Base-by-base conservation (phyloP, 1,140 invertebrate genomes). In the Drosophila saltans region DNA sequence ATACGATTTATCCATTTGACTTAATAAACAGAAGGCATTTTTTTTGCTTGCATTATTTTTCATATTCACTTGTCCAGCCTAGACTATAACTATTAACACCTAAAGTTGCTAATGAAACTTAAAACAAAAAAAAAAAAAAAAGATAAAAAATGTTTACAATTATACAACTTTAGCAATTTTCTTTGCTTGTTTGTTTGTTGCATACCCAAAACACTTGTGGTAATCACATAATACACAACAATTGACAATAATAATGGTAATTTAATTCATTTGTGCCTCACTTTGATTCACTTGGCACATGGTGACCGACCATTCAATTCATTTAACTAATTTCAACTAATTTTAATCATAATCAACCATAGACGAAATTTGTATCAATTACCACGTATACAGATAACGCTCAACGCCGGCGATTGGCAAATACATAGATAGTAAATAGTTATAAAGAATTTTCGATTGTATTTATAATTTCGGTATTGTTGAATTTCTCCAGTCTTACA, bases 261-360 rank as follows among this genome's bases (percentile, higher is more conserved):
- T 78, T 78, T 78, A 30, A 78, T 78, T 78, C 56, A 68, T 39
- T 76, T 86, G 76, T 61, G 55, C 48, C 63, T 60, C 58, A 66
- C 62, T 72, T 77, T 67, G 36, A 77, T 57, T 77, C 74, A 66
- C 30, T 33, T 72, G 45, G 24, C 21, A 52, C 45, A 52, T 24
- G 24, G 45, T 52, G 40, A 62, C 60, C 36, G 40, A 62, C 60
- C 36, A 21, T 73, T 63, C 40, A 45, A 74, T 71, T 64, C 28
- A 43, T 77, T 71, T 45, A 57, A 64, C 55, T 69, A 71, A 71
- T 69, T 85, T 85, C 66, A 76, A 86, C 82, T 79, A 77, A 72
- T 66, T 64, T 56, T 82, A 88, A 77, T 79, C 67, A 88, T 79
- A 80, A 88, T 85, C 79, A 82, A 72, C 79, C 67, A 77, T 71